Percentiles rank a stretch among this genome's conserved stretches.
phyloP scores from a whole-genome alignment of 2,797 vertebrate genomes.

The Danio jaintianensis region DNA sequence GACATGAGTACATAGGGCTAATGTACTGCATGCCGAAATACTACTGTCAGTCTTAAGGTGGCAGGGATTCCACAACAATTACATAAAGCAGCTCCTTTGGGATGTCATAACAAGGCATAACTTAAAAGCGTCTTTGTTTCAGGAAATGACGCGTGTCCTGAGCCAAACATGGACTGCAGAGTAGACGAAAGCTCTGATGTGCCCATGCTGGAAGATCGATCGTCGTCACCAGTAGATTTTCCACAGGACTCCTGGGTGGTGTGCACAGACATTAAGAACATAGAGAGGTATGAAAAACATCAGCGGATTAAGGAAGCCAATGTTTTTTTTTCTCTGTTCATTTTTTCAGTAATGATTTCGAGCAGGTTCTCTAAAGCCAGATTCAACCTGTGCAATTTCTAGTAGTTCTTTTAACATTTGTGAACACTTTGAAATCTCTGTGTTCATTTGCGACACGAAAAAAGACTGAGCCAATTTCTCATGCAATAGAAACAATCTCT shows the following conservation, averaged over 20 bases:
- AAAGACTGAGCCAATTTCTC: too few relatives aligned
- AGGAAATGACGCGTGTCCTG: conserved; percentile 84
- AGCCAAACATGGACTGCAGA: conserved; percentile 85
- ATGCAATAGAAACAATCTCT: too few relatives aligned
- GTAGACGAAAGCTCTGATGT: conserved; percentile 89
- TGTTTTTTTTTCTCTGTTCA: too few relatives aligned
- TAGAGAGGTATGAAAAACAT: conserved; percentile 83
- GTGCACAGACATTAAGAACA: conserved; percentile 93
- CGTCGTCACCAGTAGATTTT: conserved; percentile 86
- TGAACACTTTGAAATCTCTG: too few relatives aligned
- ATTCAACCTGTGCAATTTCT: too few relatives aligned
- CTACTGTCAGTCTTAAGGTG: conserved; percentile 26
- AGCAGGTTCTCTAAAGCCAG: not conserved
- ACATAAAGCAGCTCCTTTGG: not conserved
- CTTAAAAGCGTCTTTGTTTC: conserved; percentile 27
- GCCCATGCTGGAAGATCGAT: conserved; percentile 90
- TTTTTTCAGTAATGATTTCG: not conserved
- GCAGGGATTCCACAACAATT: conserved; percentile 9
- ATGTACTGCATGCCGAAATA: conserved; percentile 13
- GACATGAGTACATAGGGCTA: conserved; percentile 42
- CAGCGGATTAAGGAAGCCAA: not conserved
- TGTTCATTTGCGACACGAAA: too few relatives aligned
- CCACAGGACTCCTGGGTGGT: conserved; percentile 91
- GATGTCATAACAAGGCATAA: not conserved
- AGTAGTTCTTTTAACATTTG: too few relatives aligned